These are phyloP conservation scores for Molossus molossus DNA, from an alignment of 2,797 vertebrate species.

Conservation along the genomic window DNA sequence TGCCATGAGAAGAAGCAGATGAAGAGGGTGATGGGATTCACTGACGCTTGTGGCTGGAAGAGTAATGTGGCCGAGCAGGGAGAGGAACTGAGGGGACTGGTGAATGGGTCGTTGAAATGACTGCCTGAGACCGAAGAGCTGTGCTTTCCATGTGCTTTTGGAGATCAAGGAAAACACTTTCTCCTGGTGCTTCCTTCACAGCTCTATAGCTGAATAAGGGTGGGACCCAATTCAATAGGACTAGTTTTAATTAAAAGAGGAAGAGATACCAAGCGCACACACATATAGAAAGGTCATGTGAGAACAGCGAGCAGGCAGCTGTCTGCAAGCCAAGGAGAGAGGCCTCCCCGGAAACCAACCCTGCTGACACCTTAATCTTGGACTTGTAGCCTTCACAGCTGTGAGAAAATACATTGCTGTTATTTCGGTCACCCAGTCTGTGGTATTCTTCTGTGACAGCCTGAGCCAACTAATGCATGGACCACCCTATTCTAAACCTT, in stretches of 20 bases:
- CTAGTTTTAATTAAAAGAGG: background rate
- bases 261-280: background rate
- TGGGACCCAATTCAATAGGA: background rate
- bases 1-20: background rate
- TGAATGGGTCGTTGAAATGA: background rate
- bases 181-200: background rate
- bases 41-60: background rate
- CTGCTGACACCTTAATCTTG: background rate
- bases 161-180: conserved; percentile 24
- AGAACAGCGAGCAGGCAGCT: background rate
- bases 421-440: background rate
- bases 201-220: background rate
- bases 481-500: background rate
- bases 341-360: background rate
- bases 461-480: background rate
- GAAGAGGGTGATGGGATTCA: background rate
- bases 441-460: background rate
- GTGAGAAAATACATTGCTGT: background rate
- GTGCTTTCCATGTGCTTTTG: background rate
- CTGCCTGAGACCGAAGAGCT: background rate
- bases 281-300: background rate
- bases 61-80: background rate
- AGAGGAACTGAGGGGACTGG: background rate
- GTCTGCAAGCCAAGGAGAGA: background rate
- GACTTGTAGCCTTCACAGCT: background rate